Evolutionary conservation across 2,797 vertebrate species (phyloP), one percentile per base, ranked within the genome.

Genomic region (Sebastes cheni): DNA sequence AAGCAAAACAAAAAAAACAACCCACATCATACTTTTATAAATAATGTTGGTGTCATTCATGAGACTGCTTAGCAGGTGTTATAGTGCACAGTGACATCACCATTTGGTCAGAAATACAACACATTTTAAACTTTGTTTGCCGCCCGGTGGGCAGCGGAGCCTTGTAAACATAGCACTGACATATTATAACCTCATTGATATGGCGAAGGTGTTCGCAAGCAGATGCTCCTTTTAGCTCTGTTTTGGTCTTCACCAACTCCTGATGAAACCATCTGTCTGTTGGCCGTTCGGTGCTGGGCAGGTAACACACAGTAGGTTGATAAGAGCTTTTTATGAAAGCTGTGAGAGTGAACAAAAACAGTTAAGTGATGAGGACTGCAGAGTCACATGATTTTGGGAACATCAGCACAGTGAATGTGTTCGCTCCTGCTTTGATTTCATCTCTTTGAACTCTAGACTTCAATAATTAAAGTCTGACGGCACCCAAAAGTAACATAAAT

Each of bases 251-350:
- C 60, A 32, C 29, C 59, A 32, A n/a, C 55, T 58, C 55, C 23
- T 58, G 59, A n/a, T 62, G 0, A 62, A n/a, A 62, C 6, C 60
- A 52, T 18, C 18, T 52, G 50, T 52, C 50, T 34, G 10, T 34
- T 10, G 0, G 59, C 29, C 9, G 1, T 10, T 32, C 5, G 2
- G 3, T 32, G 16, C 42, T 46, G 16, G 42, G 42, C 0, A 0
- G 42, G 42, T n/a, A 34, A 29, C 25, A 22, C 25, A 59, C 18
- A 62, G 18, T 4, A 61, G 5, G 4, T 0, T 50, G 39, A 42
- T 42, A 16, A 42, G 39, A 42, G 39, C 2, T 46, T 46, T 32
- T 59, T 9, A 30, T 10, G 16, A 30, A 16, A 60, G 58, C 27
- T 42, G 39, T 18, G 54, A 23, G n/a, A 22, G 54, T 46, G 42